phyloP scores from a whole-genome alignment of 2,113 vertebrate genomes.

The Microcebus murinus region DNA sequence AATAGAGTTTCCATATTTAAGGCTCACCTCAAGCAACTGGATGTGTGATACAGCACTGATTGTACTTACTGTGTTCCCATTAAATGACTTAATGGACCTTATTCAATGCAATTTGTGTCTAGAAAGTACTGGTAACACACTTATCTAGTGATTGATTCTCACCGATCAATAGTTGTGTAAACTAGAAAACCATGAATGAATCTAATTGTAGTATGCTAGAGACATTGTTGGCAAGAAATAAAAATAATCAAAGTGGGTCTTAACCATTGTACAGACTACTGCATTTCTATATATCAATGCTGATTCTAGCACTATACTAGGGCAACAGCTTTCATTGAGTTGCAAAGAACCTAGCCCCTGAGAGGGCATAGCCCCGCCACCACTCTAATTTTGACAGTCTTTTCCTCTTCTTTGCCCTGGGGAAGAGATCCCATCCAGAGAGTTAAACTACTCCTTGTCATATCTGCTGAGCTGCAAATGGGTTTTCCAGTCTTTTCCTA shows the following conservation, averaged over 20 bases:
- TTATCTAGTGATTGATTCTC: neutral
- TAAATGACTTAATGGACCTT: neutral
- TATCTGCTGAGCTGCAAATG: neutral
- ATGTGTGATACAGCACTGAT: neutral
- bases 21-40: neutral
- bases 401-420: neutral
- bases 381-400: neutral
- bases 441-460: neutral
- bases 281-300: rapidly evolving
- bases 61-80: neutral
- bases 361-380: neutral
- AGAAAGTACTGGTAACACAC: neutral
- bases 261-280: neutral
- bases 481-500: neutral
- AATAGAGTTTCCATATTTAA: neutral
- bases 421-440: neutral
- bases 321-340: neutral
- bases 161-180: neutral
- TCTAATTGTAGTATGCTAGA: neutral
- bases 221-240: neutral
- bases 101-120: neutral
- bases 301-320: neutral
- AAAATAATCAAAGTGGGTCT: neutral
- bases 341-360: neutral
- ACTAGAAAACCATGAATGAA: neutral